Evolutionary conservation across 1,140 invertebrate genomes (phyloP), one percentile per base, ranked within the genome.

Genomic region (Hylaeus volcanicus): DNA sequence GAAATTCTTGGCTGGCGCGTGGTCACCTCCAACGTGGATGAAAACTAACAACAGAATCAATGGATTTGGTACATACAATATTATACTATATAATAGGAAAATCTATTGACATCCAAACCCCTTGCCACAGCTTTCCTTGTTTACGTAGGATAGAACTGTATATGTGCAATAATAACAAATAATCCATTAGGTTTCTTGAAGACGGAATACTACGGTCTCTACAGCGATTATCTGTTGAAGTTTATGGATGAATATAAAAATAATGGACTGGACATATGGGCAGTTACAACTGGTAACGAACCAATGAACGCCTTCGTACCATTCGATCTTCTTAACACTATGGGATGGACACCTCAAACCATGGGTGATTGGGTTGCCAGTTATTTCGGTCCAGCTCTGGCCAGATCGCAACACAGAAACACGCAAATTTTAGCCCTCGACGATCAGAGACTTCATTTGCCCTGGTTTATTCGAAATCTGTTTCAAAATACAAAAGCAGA

Each of bases 21-120:
- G 98, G 98, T 96, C 96, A 75, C 94, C 98, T 0, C 98, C 98
- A 0, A 91, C 94, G 3, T 99, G 98, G 98, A 99, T 99, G 98
- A 99, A 99, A 93, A 96, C 96, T 0, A 98, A 97, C 88, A 93
- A 96, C 41, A 92, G 91, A 41, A 78, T 71, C 74, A 86, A 45
- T 66, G 79, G 70, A 75, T 73, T 65, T 12, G 70, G 70, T 79
- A 41, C 9, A 14, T 43, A 26, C n/a, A 1, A 12, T n/a, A 2
- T 63, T 2, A 26, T 26, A 26, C 26, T 26, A 26, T 26, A 26
- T 26, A 26, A 26, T 26, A 26, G 26, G 26, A 26, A 26, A 26
- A 26, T 26, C 0, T 26, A 26, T 26, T 0, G 26, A 26, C 26
- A 26, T 26, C 26, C 26, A 45, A 45, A 45, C 5, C 43, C 3